Evolutionary conservation across 23 tunicate species (phyloP).

Genomic region (Clavelina lepadiformis): DNA sequence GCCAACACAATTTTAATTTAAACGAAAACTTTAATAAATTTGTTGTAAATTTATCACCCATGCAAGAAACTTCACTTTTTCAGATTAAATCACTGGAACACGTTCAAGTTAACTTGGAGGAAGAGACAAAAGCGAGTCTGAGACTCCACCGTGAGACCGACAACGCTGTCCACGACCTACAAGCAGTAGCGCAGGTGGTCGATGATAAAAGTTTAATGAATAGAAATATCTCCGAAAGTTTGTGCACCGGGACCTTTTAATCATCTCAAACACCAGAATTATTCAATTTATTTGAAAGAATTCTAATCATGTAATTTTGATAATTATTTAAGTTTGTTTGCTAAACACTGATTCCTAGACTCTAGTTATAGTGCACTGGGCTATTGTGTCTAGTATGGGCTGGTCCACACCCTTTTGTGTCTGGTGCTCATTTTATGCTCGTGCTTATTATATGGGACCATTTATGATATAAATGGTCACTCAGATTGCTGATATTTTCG

Average conservation of each 20-base stretch:
- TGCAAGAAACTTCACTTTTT: not conserved
- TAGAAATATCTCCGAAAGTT: not conserved
- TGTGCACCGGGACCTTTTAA: not conserved
- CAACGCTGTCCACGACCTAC: conserved; percentile 47
- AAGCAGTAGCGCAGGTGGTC: conserved; percentile 62
- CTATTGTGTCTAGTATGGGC: too few species aligned
- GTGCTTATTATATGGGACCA: too few species aligned
- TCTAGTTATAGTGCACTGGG: too few species aligned
- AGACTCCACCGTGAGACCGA: conserved; percentile 53
- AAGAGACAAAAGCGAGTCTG: conserved; percentile 25
- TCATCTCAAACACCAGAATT: too few species aligned
- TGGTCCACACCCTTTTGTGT: too few species aligned
- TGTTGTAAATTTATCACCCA: not conserved
- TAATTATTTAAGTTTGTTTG: too few species aligned
- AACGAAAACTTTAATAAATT: not conserved
- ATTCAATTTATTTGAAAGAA: too few species aligned
- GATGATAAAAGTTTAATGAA: not conserved
- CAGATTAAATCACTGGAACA: conserved; percentile 49
- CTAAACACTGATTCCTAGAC: too few species aligned
- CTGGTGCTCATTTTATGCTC: too few species aligned
- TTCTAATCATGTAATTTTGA: too few species aligned
- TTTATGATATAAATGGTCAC: not conserved
- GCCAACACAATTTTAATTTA: not conserved
- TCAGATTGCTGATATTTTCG: not conserved
- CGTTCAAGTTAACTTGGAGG: conserved; percentile 20